Percentiles rank a stretch among this genome's conserved stretches.
phyloP scores from a whole-genome alignment of 2,113 vertebrate genomes.

The Diphyllodes magnificus region DNA sequence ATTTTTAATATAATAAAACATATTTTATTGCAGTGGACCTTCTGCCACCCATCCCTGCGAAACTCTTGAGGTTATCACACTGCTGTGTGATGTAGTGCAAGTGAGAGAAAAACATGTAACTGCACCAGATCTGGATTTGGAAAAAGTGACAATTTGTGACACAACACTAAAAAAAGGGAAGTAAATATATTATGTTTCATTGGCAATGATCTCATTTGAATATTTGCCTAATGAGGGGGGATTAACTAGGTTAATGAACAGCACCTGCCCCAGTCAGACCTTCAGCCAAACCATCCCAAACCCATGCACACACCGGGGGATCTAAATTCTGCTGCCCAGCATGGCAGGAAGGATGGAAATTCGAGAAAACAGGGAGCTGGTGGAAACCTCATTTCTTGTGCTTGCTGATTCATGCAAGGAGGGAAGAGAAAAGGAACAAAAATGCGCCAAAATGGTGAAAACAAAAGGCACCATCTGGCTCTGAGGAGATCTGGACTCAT shows the following conservation, averaged over 20 bases:
- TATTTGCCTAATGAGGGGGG: background rate
- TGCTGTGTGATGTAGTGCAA: background rate
- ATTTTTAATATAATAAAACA: background rate
- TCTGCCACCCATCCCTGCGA: background rate
- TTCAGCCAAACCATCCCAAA: background rate
- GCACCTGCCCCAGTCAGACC: background rate
- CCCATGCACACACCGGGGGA: background rate
- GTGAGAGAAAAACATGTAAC: background rate
- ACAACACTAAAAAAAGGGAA: background rate
- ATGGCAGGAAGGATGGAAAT: background rate
- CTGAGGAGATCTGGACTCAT: background rate
- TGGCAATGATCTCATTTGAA: background rate
- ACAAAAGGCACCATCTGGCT: constrained; percentile 9
- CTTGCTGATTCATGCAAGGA: background rate
- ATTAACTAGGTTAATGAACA: background rate
- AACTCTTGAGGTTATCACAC: background rate
- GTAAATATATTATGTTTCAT: background rate
- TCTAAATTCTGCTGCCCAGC: background rate
- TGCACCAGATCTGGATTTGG: background rate
- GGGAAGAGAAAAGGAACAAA: background rate
- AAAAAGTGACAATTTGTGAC: background rate
- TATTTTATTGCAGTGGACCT: background rate
- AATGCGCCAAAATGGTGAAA: background rate
- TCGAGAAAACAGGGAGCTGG: background rate
- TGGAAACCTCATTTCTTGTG: background rate